Base-by-base conservation (phyloP, 2,113 vertebrate genomes). In the Scortum barcoo region DNA sequence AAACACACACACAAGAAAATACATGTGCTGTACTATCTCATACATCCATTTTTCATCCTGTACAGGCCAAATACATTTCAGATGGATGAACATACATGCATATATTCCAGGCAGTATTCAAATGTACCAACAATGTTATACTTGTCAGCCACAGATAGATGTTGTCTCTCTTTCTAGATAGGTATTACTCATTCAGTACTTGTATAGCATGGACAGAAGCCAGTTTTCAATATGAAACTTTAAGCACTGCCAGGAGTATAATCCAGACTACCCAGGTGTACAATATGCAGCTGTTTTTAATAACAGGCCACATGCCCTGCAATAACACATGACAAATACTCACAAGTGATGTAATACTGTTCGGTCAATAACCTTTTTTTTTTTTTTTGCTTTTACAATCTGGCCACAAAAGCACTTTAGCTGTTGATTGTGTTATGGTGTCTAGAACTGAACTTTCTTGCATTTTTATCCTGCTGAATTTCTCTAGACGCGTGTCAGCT, bases 251-350 rank as follows among this genome's bases (percentile, higher is more conserved):
- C 65, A 78, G 61, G 73, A 76, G 79, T 51, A 62, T 80, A 50
- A 77, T 81, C 38, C 38, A 80, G 67, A 70, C 57, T 44, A 89
- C 68, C 84, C 86, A 84, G 50, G 69, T 85, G 84, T 57, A 66
- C 76, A 78, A 75, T 84, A 51, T 76, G 65, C 86, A 87, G 87
- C 90, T 91, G 88, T 81, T 91, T 82, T 78, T 58, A 80, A 85
- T 69, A 87, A 87, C 58, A 89, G 66, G 48, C 88, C 44, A 71
- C 86, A 70, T 84, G 71, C 80, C 54, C 30, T 50, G 83, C 75
- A 78, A 83, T 78, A 91, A 76, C 58, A 75, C 61, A 83, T 26
- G 71, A 78, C 78, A 87, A 81, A 82, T 71, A 75, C 54, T 80
- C 75, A 33, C 9, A 67, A 78, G 57, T 70, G 61, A 58, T 88